Conservation (phyloP, 2,113 vertebrate genomes). For the Lepus americanus region DNA sequence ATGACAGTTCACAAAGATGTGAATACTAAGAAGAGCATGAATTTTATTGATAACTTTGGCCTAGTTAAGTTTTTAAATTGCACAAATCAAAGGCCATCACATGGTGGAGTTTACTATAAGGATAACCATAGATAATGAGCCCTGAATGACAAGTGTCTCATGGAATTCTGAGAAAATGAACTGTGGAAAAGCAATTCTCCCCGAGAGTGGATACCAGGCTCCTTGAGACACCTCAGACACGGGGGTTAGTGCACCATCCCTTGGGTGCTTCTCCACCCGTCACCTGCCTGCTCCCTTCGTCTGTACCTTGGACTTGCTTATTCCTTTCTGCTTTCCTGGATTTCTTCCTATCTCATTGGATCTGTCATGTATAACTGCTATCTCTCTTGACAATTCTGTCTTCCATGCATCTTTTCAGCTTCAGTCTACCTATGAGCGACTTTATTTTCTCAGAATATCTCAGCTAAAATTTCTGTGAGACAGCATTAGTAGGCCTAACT, state of each 20-base stretch:
- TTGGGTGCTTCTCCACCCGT: no score
- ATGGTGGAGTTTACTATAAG: neutral
- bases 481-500: neutral
- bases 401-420: neutral
- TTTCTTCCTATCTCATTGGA: neutral
- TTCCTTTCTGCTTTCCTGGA: neutral
- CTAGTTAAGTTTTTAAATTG: constrained; percentile 31
- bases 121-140: neutral
- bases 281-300: neutral
- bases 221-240: neutral
- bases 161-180: neutral
- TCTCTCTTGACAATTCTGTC: neutral
- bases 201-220: neutral
- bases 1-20: neutral
- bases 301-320: neutral
- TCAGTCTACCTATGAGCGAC: neutral
- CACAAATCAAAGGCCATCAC: neutral
- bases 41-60: constrained; percentile 30
- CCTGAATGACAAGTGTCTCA: neutral
- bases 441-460: neutral
- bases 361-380: neutral
- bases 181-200: neutral
- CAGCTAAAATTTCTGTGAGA: neutral
- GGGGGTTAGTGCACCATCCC: no score
- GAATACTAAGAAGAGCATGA: neutral